A percentile compares a stretch with the other conserved stretches of the same genome.
Conservation (phyloP, 2,888 invertebrate species). For the Pandemis corylana region DNA sequence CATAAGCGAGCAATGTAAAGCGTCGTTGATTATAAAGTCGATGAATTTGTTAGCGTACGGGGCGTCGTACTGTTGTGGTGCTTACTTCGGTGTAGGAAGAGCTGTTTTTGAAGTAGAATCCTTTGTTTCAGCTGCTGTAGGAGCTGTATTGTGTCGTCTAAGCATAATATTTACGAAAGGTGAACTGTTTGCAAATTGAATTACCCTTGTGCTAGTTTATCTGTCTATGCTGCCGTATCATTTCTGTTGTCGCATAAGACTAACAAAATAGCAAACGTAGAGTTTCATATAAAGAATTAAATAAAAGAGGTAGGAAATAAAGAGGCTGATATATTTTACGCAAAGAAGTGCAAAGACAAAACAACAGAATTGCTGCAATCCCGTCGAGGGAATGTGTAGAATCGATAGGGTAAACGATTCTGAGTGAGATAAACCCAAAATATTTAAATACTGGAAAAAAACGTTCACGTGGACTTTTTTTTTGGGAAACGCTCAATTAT, state of each 20-base stretch:
- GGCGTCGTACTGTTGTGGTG: background rate
- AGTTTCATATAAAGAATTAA: no score
- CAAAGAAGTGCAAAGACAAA: no score
- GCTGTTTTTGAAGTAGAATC: background rate
- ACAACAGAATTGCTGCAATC: no score
- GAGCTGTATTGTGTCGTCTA: slow-evolving; percentile 22
- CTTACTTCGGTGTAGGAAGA: background rate
- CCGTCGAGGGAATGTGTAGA: background rate
- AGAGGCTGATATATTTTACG: no score
- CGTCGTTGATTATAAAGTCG: slow-evolving; percentile 7
- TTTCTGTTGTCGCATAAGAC: no score
- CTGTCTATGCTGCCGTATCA: background rate
- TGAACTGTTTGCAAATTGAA: slow-evolving; percentile 18
- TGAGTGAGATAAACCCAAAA: no score
- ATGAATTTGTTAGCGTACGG: background rate
- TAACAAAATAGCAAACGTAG: no score
- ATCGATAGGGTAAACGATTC: no score
- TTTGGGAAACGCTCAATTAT: no score
- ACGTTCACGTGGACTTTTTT: no score
- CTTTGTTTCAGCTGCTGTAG: background rate
- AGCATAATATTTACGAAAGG: slow-evolving; percentile 20
- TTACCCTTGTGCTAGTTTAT: slow-evolving; percentile 22
- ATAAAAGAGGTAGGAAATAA: no score
- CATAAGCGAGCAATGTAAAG: background rate
- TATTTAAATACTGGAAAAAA: no score